Evolutionary conservation across 2,888 invertebrate genomes (phyloP).

Genomic region (Rhingia campestris): DNA sequence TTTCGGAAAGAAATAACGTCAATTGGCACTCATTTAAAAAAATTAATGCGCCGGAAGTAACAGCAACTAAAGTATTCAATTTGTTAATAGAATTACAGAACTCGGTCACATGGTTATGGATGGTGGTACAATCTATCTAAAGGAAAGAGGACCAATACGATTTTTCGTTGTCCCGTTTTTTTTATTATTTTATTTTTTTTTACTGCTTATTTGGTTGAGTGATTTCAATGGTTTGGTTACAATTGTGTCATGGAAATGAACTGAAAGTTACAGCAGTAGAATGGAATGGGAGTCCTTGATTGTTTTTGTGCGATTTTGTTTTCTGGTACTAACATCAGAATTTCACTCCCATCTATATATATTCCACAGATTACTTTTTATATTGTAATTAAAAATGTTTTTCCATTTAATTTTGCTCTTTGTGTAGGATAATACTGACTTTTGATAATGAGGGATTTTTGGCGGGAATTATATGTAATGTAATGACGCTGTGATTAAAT

Average conservation of each 20-base stretch:
- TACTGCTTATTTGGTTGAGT: slow-evolving; percentile 39
- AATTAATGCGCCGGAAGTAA: slow-evolving; percentile 81
- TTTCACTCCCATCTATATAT: too few relatives aligned
- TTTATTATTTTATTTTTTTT: slow-evolving; percentile 11
- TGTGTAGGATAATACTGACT: too few relatives aligned
- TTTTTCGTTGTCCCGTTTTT: neutral
- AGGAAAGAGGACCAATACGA: slow-evolving; percentile 12
- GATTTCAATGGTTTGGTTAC: slow-evolving; percentile 47
- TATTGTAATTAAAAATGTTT: too few relatives aligned
- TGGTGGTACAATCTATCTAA: neutral
- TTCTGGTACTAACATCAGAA: neutral
- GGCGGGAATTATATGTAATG: too few relatives aligned
- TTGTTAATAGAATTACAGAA: slow-evolving; percentile 60
- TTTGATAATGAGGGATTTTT: too few relatives aligned
- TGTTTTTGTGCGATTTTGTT: neutral
- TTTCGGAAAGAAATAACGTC: slow-evolving; percentile 47
- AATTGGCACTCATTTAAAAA: slow-evolving; percentile 65
- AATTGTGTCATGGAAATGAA: slow-evolving; percentile 58
- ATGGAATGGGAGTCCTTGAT: slow-evolving; percentile 31
- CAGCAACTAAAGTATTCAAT: slow-evolving; percentile 77
- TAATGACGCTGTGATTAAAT: too few relatives aligned
- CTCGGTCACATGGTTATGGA: slow-evolving; percentile 50
- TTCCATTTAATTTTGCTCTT: too few relatives aligned
- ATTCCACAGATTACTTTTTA: too few relatives aligned
- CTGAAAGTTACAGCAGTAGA: slow-evolving; percentile 7